Evolutionary conservation across 1,140 invertebrate genomes (phyloP).

Genomic region (Agrilus planipennis): DNA sequence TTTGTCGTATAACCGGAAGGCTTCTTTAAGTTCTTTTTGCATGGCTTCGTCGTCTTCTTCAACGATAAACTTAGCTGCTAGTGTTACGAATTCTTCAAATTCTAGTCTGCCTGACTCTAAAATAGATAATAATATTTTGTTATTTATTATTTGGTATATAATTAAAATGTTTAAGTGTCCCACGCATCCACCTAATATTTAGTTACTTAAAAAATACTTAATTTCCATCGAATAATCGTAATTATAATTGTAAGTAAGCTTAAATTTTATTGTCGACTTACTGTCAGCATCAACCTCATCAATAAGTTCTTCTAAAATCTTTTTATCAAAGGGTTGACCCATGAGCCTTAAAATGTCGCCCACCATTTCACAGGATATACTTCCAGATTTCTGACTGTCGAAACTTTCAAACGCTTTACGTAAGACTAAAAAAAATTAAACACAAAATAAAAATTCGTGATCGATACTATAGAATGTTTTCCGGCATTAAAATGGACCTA

Average conservation of each 20-base stretch:
- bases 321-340: slow-evolving; percentile 93
- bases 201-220: too few species aligned
- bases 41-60: slow-evolving; percentile 89
- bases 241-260: too few species aligned
- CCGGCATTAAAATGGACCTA: too few species aligned
- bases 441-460: too few species aligned
- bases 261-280: slow-evolving; percentile 46
- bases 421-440: slow-evolving; percentile 50
- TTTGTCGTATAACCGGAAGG: slow-evolving; percentile 68
- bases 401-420: slow-evolving; percentile 95
- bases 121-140: slow-evolving; percentile 10
- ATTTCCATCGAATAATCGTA: too few species aligned
- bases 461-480: not conserved
- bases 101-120: slow-evolving; percentile 86
- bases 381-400: slow-evolving; percentile 85
- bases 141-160: too few species aligned
- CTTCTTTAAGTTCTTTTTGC: slow-evolving; percentile 85
- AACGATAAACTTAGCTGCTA: slow-evolving; percentile 88
- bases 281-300: slow-evolving; percentile 93
- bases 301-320: slow-evolving; percentile 87
- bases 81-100: slow-evolving; percentile 88
- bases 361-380: slow-evolving; percentile 89
- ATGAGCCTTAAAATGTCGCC: slow-evolving; percentile 87
- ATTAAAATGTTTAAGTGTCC: too few species aligned
- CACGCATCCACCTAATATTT: too few species aligned